Evolutionary conservation across 2,797 vertebrate species (phyloP).

Genomic region (Pogoniulus pusillus): DNA sequence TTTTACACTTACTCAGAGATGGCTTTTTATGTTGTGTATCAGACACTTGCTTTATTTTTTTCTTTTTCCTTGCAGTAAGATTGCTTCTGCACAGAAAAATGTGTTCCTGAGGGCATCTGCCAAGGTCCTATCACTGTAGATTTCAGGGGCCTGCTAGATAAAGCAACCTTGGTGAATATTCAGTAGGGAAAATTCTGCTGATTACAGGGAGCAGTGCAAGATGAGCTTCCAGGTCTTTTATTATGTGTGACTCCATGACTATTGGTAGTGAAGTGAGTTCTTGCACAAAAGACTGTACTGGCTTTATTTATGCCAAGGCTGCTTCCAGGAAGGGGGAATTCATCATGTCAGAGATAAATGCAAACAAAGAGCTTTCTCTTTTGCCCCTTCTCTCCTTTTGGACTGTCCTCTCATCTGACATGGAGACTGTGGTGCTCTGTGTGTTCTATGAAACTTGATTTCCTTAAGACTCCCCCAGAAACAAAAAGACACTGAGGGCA

Average conservation of each 20-base stretch:
- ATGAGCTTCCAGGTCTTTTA: slow-evolving; percentile 47
- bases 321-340: slow-evolving; percentile 58
- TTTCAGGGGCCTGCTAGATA: background rate
- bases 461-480: slow-evolving; percentile 21
- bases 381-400: slow-evolving; percentile 19
- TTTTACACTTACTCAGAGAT: background rate
- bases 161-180: slow-evolving; percentile 36
- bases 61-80: background rate
- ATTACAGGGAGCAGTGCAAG: slow-evolving; percentile 27
- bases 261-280: slow-evolving; percentile 28
- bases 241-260: slow-evolving; percentile 26
- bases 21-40: background rate
- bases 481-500: background rate
- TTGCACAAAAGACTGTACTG: slow-evolving; percentile 47
- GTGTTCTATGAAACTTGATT: slow-evolving; percentile 7
- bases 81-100: slow-evolving; percentile 17
- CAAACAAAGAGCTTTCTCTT: slow-evolving; percentile 28
- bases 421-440: background rate
- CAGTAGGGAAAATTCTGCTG: slow-evolving; percentile 44
- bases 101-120: slow-evolving; percentile 22
- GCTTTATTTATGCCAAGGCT: slow-evolving; percentile 54
- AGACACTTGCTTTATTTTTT: background rate
- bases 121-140: slow-evolving; percentile 19
- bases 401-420: background rate
- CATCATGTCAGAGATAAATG: slow-evolving; percentile 49